phyloP scores from a whole-genome alignment of 2,888 invertebrate species.

The Fragum sueziense region DNA sequence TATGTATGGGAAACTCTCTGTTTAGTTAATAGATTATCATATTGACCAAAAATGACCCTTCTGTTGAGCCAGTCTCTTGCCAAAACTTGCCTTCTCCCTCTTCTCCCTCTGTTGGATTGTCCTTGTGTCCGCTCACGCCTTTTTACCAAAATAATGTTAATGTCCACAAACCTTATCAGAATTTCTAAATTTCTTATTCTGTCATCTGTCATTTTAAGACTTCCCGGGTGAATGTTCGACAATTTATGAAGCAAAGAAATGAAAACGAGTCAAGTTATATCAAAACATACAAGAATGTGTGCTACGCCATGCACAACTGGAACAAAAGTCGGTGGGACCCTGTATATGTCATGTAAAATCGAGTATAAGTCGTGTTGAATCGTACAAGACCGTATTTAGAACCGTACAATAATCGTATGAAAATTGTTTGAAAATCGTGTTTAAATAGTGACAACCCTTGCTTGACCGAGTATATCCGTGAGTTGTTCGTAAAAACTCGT shows the following conservation, averaged over 20 bases:
- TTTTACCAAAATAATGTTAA: conserved; percentile 5
- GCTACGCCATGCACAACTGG: conserved; percentile 10
- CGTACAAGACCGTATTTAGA: conserved; percentile 11
- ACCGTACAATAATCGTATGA: too few species aligned
- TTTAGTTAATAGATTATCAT: background rate
- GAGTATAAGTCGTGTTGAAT: conserved; percentile 26
- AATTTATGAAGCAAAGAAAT: conserved; percentile 11
- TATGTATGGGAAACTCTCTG: conserved; percentile 17
- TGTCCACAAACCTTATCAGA: background rate
- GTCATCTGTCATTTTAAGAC: background rate
- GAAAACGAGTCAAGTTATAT: conserved; percentile 7
- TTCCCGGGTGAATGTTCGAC: conserved; percentile 4
- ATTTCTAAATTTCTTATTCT: background rate
- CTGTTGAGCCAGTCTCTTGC: conserved; percentile 6
- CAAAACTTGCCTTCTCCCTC: background rate
- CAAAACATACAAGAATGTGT: conserved; percentile 12
- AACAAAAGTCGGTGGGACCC: conserved; percentile 25
- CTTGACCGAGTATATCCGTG: too few species aligned
- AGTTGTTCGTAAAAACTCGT: too few species aligned
- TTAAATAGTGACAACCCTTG: too few species aligned
- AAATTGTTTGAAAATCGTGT: too few species aligned
- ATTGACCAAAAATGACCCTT: conserved; percentile 2
- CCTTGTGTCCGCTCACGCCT: conserved; percentile 12
- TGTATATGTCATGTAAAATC: conserved; percentile 22
- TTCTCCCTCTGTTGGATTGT: background rate